phyloP scores from a whole-genome alignment of 2,113 vertebrate genomes.

The Symphodus melops region DNA sequence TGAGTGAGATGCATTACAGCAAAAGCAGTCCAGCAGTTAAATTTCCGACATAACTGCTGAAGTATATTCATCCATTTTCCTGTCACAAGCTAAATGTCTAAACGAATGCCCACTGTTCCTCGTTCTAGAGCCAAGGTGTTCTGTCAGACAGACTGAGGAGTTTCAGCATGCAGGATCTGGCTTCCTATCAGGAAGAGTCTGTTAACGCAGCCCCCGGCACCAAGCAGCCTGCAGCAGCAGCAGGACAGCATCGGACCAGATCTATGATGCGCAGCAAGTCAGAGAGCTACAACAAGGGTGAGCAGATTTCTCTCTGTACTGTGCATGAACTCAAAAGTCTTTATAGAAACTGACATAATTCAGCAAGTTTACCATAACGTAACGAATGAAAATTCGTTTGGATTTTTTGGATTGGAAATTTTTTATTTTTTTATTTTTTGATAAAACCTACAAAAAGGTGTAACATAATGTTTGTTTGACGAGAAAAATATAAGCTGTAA shows the following conservation, averaged over 20 bases:
- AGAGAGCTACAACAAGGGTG: conserved; percentile 90
- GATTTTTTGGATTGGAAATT: too few relatives aligned
- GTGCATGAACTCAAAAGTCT: too few relatives aligned
- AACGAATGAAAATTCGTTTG: too few relatives aligned
- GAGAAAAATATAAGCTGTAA: neutral
- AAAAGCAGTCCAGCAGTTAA: too few relatives aligned
- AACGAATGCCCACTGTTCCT: conserved; percentile 14
- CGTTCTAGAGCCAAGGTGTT: conserved; percentile 91
- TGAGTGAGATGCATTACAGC: neutral
- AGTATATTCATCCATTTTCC: neutral
- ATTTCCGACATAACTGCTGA: too few relatives aligned
- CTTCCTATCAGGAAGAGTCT: conserved; percentile 88
- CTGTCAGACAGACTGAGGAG: conserved; percentile 95
- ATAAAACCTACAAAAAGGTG: neutral
- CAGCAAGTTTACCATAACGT: neutral
- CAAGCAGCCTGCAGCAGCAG: conserved; percentile 80
- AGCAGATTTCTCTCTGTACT: conserved; percentile 31
- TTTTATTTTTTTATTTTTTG: too few relatives aligned
- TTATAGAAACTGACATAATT: neutral
- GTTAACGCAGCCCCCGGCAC: conserved; percentile 65
- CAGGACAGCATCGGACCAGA: conserved; percentile 85
- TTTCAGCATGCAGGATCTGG: conserved; percentile 99
- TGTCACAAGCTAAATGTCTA: conserved; percentile 1
- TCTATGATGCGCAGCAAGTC: conserved; percentile 91
- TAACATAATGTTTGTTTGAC: neutral